Base-by-base conservation (phyloP, 1,140 invertebrate species). In the Hypsibius dujardini region DNA sequence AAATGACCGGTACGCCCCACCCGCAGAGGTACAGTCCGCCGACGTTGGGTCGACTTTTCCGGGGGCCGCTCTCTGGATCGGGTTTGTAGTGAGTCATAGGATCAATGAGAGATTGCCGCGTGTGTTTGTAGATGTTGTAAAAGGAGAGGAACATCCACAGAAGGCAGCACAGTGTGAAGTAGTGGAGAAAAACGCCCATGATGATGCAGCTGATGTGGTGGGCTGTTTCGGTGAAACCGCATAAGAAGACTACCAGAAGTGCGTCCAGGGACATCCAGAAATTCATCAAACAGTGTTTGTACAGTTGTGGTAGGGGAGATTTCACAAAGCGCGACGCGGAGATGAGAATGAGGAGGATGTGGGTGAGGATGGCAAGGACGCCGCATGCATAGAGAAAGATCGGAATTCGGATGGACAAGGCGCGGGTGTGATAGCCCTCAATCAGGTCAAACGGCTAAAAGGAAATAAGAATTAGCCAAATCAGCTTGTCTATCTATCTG, bases 381-480 rank as follows among this genome's bases (percentile, higher is more conserved):
- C 7, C n/a, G 7, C 7, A 56, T n/a, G 50, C 50, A n/a, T 56
- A 56, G 50, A 56, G 50, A n/a, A 56, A n/a, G n/a, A 7, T 7
- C n/a, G 50, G 50, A 56, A 56, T 56, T n/a, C 7, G 50, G 50
- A 56, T n/a, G 7, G 50, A 7, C 50, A 56, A n/a, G n/a, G 50
- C n/a, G 50, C 50, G 7, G 50, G 50, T n/a, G n/a, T 56, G 50
- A n/a, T 7, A 56, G n/a, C 50, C 50, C 50, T 7, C 50, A 7
- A 56, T n/a, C 7, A 7, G 50, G n/a, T 56, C 7, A n/a, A 7
- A 56, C n/a, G 50, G 50, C 50, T 56, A 56, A 7, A 56, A 56
- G n/a, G n/a, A 56, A 56, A 56, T 56, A 56, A 56, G n/a, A n/a
- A 56, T 7, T 56, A 56, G n/a, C 50, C 50, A n/a, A 56, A 56